A percentile compares a stretch with the other conserved stretches of the same genome.
phyloP scores from a whole-genome alignment of 2,113 vertebrate genomes.

The Pelmatolapia mariae region DNA sequence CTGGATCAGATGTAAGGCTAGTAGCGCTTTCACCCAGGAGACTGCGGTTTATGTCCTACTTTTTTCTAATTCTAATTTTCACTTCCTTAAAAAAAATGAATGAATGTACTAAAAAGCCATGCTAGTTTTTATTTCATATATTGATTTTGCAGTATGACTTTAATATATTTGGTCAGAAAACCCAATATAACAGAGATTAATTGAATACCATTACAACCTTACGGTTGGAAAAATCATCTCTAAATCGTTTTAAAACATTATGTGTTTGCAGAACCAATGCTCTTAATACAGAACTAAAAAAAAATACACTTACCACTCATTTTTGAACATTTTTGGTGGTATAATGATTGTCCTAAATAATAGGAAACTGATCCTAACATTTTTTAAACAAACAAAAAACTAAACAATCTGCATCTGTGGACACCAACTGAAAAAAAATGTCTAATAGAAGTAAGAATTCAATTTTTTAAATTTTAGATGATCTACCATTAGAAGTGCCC shows the following conservation, averaged over 20 bases:
- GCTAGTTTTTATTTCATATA: neutral
- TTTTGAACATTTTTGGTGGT: neutral
- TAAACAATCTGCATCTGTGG: neutral
- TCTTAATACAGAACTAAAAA: neutral
- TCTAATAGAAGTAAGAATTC: neutral
- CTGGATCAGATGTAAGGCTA: neutral
- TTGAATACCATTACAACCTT: neutral
- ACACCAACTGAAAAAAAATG: neutral
- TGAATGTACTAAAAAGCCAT: neutral
- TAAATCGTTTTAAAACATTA: neutral
- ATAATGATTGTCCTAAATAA: neutral
- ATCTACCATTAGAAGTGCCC: neutral
- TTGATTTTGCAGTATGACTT: neutral
- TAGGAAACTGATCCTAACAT: neutral
- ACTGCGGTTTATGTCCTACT: neutral
- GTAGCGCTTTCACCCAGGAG: neutral
- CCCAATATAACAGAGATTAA: neutral
- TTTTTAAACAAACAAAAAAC: neutral
- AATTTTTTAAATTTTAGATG: neutral
- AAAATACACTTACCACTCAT: neutral
- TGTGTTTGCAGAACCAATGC: neutral
- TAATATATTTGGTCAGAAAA: neutral
- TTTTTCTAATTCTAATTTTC: neutral
- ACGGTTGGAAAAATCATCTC: neutral
- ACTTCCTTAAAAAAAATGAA: neutral